These are phyloP conservation scores for Gymnodraco acuticeps DNA, from an alignment of 2,797 vertebrate species.

Conservation along the genomic window DNA sequence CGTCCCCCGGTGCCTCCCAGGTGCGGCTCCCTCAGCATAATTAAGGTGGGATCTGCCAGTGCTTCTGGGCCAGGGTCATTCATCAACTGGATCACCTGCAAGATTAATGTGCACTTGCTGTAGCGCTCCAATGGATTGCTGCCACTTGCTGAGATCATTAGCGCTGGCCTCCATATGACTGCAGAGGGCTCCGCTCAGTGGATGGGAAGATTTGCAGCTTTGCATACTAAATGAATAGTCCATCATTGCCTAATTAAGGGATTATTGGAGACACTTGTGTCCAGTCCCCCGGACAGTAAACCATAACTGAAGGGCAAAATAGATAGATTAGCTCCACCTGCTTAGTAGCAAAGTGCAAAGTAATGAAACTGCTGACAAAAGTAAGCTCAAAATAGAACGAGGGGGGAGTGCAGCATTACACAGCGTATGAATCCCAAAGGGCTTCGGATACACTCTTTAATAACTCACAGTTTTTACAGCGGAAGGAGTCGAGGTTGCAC, in stretches of 20 bases:
- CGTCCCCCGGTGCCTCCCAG: conserved; percentile 73
- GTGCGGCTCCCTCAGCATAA: conserved; percentile 84
- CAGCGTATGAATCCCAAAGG: conserved; percentile 50
- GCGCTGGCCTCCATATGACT: conserved; percentile 79
- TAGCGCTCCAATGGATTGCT: conserved; percentile 86
- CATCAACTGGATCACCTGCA: conserved; percentile 85
- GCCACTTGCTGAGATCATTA: conserved; percentile 89
- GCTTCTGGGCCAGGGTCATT: conserved; percentile 84
- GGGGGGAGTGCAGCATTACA: conserved; percentile 64
- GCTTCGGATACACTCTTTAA: conserved; percentile 51
- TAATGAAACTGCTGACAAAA: conserved; percentile 83
- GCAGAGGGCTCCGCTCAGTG: conserved; percentile 73
- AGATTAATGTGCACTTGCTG: conserved; percentile 86
- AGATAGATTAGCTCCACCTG: conserved; percentile 86
- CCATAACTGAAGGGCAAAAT: conserved; percentile 86
- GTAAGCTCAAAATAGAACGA: conserved; percentile 62
- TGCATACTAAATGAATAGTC: conserved; percentile 87
- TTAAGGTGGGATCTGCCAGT: conserved; percentile 86
- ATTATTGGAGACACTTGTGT: conserved; percentile 86
- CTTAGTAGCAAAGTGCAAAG: conserved; percentile 80
- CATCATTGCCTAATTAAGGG: conserved; percentile 88
- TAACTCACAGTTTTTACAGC: conserved; percentile 57
- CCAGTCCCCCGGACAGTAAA: conserved; percentile 85
- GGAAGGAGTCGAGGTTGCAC: conserved; percentile 51
- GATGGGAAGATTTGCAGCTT: conserved; percentile 83